Evolutionary conservation across 2,113 vertebrate genomes (phyloP).

Genomic region (Hiodon tergisus): DNA sequence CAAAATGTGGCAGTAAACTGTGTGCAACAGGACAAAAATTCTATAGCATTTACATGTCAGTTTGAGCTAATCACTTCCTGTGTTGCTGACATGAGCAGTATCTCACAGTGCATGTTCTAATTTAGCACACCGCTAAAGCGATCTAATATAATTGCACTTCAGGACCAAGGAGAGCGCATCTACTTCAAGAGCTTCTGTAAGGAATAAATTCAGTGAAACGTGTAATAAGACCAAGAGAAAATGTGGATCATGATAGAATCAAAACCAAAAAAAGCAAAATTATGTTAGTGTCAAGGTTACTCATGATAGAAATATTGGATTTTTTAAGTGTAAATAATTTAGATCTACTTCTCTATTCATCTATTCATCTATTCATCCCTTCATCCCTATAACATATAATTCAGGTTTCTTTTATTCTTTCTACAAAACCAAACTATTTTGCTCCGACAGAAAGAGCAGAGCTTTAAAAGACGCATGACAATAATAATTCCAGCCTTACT

Average conservation of each 20-base stretch:
- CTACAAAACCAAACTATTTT: too few species aligned
- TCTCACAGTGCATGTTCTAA: conserved; percentile 9
- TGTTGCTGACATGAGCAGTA: conserved; percentile 13
- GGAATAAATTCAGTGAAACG: conserved; percentile 18
- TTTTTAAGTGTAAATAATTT: too few species aligned
- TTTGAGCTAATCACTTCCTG: conserved; percentile 8
- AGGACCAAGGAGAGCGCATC: conserved; percentile 20
- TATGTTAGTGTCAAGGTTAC: neutral
- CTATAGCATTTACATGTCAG: neutral
- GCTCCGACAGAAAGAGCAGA: too few species aligned
- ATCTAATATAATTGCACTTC: conserved; percentile 16
- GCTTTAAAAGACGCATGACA: too few species aligned
- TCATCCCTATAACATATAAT: too few species aligned
- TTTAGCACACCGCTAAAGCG: conserved; percentile 16
- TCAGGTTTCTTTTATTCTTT: too few species aligned
- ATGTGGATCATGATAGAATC: conserved; percentile 2
- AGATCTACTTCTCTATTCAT: too few species aligned
- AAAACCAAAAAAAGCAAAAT: conserved; percentile 3
- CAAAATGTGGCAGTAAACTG: neutral
- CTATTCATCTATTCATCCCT: too few species aligned
- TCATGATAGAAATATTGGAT: too few species aligned
- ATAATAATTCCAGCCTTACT: too few species aligned
- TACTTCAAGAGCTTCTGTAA: conserved; percentile 14
- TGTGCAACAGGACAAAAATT: conserved; percentile 8
- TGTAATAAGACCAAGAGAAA: neutral